phyloP scores from a whole-genome alignment of 2,888 invertebrate genomes.

The Erebia ligea region DNA sequence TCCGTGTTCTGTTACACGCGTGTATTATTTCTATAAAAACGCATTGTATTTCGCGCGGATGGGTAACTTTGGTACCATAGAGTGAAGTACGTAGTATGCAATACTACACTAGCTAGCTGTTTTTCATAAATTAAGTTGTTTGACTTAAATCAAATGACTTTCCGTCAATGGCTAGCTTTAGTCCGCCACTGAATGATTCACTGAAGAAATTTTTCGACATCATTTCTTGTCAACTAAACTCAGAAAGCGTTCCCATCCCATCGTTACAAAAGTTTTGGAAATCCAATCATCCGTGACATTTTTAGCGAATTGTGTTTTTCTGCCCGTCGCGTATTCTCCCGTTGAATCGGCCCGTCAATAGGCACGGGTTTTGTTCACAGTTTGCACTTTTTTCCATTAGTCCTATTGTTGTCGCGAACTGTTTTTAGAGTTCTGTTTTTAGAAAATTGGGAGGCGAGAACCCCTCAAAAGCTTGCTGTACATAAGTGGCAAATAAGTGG shows the following conservation, averaged over 20 bases:
- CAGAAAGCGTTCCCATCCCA: neutral
- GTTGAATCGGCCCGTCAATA: constrained; percentile 23
- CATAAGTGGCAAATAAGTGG: too few relatives aligned
- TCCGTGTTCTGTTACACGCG: too few relatives aligned
- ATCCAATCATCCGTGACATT: constrained; percentile 26
- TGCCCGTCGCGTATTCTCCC: constrained; percentile 27
- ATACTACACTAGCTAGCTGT: too few relatives aligned
- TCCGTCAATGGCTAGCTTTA: too few relatives aligned
- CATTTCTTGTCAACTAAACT: neutral
- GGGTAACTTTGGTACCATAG: too few relatives aligned
- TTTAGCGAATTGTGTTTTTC: constrained; percentile 34
- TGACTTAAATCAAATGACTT: too few relatives aligned
- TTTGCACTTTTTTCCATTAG: constrained; percentile 41
- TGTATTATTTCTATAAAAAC: too few relatives aligned
- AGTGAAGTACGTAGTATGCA: too few relatives aligned
- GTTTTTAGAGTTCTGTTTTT: constrained; percentile 6
- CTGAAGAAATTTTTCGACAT: neutral
- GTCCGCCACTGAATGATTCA: too few relatives aligned
- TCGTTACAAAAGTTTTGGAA: constrained; percentile 20
- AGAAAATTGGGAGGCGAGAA: neutral
- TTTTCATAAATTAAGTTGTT: too few relatives aligned
- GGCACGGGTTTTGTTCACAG: constrained; percentile 36
- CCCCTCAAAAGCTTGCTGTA: neutral
- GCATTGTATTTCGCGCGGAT: too few relatives aligned
- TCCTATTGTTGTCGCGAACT: constrained; percentile 34